Base-by-base conservation (phyloP, 1,140 invertebrate genomes). In the Brachionus manjavacas region DNA sequence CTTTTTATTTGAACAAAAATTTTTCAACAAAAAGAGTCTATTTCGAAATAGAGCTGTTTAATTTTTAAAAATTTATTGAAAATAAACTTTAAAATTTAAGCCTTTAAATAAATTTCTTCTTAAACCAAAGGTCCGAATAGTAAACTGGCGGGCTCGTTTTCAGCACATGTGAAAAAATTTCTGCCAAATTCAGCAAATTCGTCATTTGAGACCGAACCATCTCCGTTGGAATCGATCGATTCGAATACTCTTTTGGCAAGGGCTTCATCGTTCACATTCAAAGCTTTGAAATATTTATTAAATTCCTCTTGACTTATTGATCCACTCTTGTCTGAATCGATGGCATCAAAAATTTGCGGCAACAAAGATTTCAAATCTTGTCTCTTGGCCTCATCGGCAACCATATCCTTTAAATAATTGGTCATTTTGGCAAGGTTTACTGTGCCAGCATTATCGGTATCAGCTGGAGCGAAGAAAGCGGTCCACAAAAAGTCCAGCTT, bases 341-440 rank as follows among this genome's bases (percentile, higher is more conserved):
- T 81, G 31, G 79, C 79, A 60, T 81, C 79, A 31, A 81, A 81
- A 11, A 81, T 68, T 20, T 60, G 28, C 2, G 79, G 79, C n/a
- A 81, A 46, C 14, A 46, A 20, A 0, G 31, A 14, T 35, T 31
- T 55, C n/a, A 81, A 81, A 7, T 25, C 16, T 60, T 39, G 49
- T 25, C 72, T 20, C 23, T 76, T 76, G n/a, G 16, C 8, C 28
- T 81, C 79, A 16, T 81, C 60, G 28, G 14, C 41, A 23, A 81
- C 41, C 16, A 41, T 28, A 23, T 12, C 20, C 60, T 60, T 81
- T 14, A 81, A 39, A 81, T 81, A 55, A 9, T n/a, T 16, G 35
- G 79, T 55, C 16, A 81, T 39, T 28, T 81, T 31, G 0, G 25
- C 25, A 9, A 20, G 12, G 55, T 35, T 31, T 41, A 81, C 41